These are phyloP conservation scores for Xiphophorus birchmanni DNA, from an alignment of 2,797 vertebrate species.

Conservation along the genomic window DNA sequence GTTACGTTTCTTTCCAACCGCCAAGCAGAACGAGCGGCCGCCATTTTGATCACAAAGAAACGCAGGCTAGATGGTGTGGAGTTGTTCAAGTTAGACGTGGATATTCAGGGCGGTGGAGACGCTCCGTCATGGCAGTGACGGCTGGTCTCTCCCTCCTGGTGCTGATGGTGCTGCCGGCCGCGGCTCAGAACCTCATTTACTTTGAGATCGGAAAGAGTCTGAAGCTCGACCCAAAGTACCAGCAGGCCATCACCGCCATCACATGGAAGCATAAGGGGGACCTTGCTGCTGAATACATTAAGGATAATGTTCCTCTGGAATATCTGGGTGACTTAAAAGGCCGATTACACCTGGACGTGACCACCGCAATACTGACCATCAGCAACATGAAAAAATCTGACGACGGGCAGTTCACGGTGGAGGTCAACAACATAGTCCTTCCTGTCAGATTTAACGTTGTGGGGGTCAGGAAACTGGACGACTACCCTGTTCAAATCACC, in stretches of 20 bases:
- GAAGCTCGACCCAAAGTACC: rapidly evolving
- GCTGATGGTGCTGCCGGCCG: neutral
- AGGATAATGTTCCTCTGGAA: rapidly evolving
- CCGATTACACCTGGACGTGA: rapidly evolving
- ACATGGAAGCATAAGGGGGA: rapidly evolving
- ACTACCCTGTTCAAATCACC: no score
- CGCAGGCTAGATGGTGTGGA: neutral
- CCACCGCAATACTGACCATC: rapidly evolving
- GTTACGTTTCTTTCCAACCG: no score
- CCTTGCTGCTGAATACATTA: conserved; percentile 10
- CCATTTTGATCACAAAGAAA: no score
- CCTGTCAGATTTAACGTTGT: rapidly evolving
- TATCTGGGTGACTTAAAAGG: rapidly evolving
- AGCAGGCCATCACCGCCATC: rapidly evolving
- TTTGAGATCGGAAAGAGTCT: rapidly evolving
- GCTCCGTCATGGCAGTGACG: no score
- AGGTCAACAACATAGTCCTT: rapidly evolving
- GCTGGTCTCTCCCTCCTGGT: neutral
- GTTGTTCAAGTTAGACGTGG: neutral
- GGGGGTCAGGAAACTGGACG: rapidly evolving
- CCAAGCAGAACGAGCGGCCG: no score
- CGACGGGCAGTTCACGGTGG: rapidly evolving
- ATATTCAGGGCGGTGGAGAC: neutral
- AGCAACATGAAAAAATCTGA: rapidly evolving
- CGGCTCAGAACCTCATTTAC: neutral